Percentiles rank a stretch among this genome's conserved stretches.
Evolutionary conservation across 2,888 invertebrate genomes (phyloP).

Genomic region (Yponomeuta plumbellus): DNA sequence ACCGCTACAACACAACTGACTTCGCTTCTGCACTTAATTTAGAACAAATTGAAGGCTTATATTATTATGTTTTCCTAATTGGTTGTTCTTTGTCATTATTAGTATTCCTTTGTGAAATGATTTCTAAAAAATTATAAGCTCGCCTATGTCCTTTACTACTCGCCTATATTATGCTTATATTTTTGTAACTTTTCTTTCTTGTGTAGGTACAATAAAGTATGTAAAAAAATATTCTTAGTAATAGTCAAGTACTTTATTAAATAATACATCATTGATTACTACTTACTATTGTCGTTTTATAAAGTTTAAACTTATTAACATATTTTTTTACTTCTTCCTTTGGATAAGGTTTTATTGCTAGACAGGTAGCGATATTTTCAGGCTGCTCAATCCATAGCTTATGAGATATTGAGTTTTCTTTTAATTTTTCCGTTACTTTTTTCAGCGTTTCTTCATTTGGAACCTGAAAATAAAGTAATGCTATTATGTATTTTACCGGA

Average conservation of each 20-base stretch:
- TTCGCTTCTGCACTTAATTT: conserved; percentile 11
- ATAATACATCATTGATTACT: neutral
- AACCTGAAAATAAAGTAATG: conserved; percentile 81
- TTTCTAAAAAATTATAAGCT: neutral
- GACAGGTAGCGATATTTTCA: conserved; percentile 95
- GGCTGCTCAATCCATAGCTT: conserved; percentile 98
- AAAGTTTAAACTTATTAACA: conserved; percentile 91
- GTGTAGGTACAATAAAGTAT: too few relatives aligned
- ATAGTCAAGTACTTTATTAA: neutral
- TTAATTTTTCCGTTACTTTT: conserved; percentile 81
- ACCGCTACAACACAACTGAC: conserved; percentile 7
- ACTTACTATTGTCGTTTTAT: conserved; percentile 64
- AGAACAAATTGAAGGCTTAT: conserved; percentile 19
- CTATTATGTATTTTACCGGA: too few relatives aligned
- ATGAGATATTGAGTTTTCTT: conserved; percentile 84
- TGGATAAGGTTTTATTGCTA: conserved; percentile 94
- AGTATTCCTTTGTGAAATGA: conserved; percentile 18
- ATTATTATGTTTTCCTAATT: conserved; percentile 15
- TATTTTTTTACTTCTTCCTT: conserved; percentile 90
- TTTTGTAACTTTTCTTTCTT: too few relatives aligned
- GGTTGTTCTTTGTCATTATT: conserved; percentile 20
- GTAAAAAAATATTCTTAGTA: conserved; percentile 48
- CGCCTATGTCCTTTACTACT: too few relatives aligned
- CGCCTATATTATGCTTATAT: too few relatives aligned
- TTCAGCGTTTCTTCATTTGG: conserved; percentile 84